Conservation (phyloP, 1,140 invertebrate genomes). For the Leptinotarsa defecta region DNA sequence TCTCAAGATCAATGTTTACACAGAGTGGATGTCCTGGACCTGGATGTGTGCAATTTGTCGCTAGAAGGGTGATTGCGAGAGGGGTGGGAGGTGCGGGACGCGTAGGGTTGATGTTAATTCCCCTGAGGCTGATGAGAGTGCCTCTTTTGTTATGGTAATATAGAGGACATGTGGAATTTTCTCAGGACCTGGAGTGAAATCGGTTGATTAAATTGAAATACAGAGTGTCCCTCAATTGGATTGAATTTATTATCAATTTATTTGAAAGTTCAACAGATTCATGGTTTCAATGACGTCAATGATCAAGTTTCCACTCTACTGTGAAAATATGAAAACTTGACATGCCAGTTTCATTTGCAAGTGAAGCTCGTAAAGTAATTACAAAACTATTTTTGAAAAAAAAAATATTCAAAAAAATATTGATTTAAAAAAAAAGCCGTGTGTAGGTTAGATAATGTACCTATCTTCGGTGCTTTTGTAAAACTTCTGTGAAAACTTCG, state of each 20-base stretch:
- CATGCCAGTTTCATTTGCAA: background rate
- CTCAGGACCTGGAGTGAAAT: background rate
- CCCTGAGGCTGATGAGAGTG: constrained; percentile 7
- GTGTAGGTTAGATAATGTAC: background rate
- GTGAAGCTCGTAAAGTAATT: background rate
- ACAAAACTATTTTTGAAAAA: background rate
- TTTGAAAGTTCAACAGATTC: background rate
- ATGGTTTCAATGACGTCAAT: background rate
- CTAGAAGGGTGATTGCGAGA: constrained; percentile 14
- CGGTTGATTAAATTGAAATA: background rate
- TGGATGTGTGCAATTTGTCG: constrained; percentile 33
- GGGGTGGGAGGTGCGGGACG: background rate
- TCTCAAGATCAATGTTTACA: constrained; percentile 56
- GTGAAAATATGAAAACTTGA: background rate
- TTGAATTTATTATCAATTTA: too few relatives aligned
- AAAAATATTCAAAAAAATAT: background rate
- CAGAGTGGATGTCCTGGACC: constrained; percentile 35
- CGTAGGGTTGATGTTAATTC: constrained; percentile 16
- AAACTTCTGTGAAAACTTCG: background rate
- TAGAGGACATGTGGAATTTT: constrained; percentile 1
- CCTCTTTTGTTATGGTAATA: constrained; percentile 15
- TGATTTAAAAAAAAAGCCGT: background rate
- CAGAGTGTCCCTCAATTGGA: too few relatives aligned
- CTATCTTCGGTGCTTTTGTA: background rate
- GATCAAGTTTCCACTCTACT: background rate